phyloP scores from a whole-genome alignment of 64 coral and sea anemone species.

The Stichodactyla mertensii region DNA sequence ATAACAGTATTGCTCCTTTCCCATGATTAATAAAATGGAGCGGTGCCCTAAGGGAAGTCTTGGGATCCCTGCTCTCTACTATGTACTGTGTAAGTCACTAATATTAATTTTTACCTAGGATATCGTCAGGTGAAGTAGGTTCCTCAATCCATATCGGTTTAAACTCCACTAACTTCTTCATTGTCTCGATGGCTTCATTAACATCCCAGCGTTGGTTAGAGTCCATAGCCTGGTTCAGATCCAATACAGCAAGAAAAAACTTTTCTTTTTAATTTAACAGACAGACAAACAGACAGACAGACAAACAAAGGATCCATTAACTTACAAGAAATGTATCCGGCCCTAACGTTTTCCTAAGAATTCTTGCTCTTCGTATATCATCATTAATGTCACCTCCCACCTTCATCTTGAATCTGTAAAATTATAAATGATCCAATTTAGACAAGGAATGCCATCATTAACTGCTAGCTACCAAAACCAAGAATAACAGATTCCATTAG shows the following conservation, averaged over 20 bases:
- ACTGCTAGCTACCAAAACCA: too few species aligned
- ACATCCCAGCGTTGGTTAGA: conserved; percentile 95
- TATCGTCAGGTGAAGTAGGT: conserved; percentile 96
- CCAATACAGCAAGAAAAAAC: too few species aligned
- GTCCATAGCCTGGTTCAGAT: conserved; percentile 75
- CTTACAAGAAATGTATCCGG: conserved; percentile 82
- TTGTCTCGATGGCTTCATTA: conserved; percentile 60
- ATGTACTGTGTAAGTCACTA: background rate
- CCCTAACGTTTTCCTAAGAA: conserved; percentile 81
- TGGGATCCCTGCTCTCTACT: background rate
- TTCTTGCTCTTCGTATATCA: conserved; percentile 76
- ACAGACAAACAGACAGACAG: background rate
- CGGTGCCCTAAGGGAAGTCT: too few species aligned
- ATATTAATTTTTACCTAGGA: conserved; percentile 50
- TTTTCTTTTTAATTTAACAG: too few species aligned
- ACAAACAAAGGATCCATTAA: background rate
- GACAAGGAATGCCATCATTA: background rate
- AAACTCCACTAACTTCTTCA: conserved; percentile 82
- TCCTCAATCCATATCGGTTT: conserved; percentile 97
- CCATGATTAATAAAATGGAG: too few species aligned
- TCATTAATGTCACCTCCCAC: conserved; percentile 75
- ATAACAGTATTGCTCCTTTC: too few species aligned
- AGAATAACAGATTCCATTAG: too few species aligned
- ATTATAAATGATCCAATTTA: conserved; percentile 51
- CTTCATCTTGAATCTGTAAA: conserved; percentile 95